Base-by-base conservation (phyloP, 2,797 vertebrate genomes). In the Tenualosa thibaudeaui region DNA sequence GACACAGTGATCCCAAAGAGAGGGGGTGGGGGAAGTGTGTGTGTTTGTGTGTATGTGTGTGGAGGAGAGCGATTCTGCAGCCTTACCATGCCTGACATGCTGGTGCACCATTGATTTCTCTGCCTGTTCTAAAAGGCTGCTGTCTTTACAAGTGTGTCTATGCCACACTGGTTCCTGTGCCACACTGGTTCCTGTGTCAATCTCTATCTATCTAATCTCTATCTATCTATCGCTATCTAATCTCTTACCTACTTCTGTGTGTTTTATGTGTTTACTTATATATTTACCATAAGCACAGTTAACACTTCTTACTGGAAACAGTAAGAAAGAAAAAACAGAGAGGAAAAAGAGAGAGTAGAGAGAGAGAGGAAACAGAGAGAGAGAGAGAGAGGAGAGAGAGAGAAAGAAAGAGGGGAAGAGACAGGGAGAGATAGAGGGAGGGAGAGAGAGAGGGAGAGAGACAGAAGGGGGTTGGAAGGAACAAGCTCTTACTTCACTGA, bases 401-500 rank as follows among this genome's bases (percentile, higher is more conserved):
- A 37, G 9, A 82, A 31, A 7, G 17, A 65, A 12, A 86, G 31
- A 71, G 68, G 81, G 50, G 49, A 12, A 31, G 31, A 83, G 81
- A 65, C 4, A 86, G 43, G 43, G 51, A 81, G 65, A 81, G 4
- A 13, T 68, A 86, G 24, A 83, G 43, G 24, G 46, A 62, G 84
- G 86, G 0, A 46, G 19, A 43, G 17, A 31, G 26, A 37, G 13
- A 37, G 9, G 3, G 26, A 37, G 65, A 5, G 65, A 40, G 62
- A 37, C 24, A 31, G 24, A 68, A 8, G 26, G 62, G 26, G 51
- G 15, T 13, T 24, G 7, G 22, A 40, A 40, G 68, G 31, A 5
- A 10, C 12, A 15, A 49, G 82, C 31, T 22, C 53, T 40, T 60
- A 82, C 82, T 49, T 84, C 54, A 62, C 83, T 86, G 82, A 89